Conservation (phyloP, 2,113 vertebrate species). For the Nothocercus julius region DNA sequence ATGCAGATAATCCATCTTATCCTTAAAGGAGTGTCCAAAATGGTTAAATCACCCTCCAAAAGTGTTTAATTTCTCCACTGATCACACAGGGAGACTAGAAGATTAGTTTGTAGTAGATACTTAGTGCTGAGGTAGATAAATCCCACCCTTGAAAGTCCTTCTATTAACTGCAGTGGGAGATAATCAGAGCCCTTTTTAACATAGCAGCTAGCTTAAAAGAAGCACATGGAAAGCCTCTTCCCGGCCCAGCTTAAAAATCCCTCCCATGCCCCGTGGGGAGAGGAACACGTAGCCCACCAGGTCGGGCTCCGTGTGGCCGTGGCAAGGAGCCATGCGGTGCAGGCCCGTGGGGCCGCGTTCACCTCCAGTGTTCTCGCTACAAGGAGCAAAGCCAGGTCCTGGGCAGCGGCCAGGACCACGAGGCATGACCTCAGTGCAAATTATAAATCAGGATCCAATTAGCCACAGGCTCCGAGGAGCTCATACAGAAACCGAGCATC, state of each 20-base stretch:
- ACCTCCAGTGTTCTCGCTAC: neutral
- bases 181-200: neutral
- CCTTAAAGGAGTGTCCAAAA: neutral
- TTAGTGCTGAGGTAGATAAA: neutral
- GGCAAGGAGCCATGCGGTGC: fast-evolving
- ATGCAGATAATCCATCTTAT: neutral
- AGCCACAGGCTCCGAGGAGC: neutral
- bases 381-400: neutral
- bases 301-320: fast-evolving
- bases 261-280: fast-evolving
- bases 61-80: neutral
- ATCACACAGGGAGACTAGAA: neutral
- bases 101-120: neutral
- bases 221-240: neutral
- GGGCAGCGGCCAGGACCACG: neutral
- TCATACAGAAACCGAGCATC: neutral
- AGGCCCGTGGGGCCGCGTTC: neutral
- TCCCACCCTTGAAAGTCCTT: neutral
- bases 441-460: neutral
- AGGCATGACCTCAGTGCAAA: neutral
- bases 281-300: neutral
- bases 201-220: neutral
- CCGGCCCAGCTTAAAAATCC: neutral
- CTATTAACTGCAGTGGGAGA: neutral
- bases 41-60: neutral